These are phyloP conservation scores for Spialia ferax DNA, from an alignment of 2,888 invertebrate genomes.

Conservation along the genomic window DNA sequence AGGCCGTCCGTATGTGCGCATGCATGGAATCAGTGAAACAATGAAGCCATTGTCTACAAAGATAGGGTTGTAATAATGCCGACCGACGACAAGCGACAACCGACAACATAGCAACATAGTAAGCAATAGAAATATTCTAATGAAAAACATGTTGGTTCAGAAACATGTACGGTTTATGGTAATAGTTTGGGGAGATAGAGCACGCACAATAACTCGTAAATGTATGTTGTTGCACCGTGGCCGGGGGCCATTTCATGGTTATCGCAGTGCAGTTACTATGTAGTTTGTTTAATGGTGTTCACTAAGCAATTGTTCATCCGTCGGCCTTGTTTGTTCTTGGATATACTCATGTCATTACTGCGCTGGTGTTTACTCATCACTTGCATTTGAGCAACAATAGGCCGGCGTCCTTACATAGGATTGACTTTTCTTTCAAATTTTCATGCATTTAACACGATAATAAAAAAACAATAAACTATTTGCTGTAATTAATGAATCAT, in stretches of 20 bases:
- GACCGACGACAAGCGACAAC: conserved; percentile 25
- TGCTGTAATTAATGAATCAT: no score
- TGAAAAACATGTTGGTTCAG: conserved; percentile 60
- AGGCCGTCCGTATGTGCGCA: conserved; percentile 33
- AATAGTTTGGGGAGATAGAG: conserved; percentile 70
- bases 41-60: conserved; percentile 48
- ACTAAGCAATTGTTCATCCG: conserved; percentile 7
- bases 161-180: conserved; percentile 66
- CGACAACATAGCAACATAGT: conserved; percentile 36
- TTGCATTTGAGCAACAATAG: not conserved
- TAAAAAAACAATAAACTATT: no score
- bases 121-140: conserved; percentile 48
- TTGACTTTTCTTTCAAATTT: no score
- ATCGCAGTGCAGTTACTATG: not conserved
- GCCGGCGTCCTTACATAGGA: not conserved
- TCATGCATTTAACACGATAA: no score
- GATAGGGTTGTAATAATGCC: conserved; percentile 39
- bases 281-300: not conserved
- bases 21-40: conserved; percentile 36
- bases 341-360: not conserved
- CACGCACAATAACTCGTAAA: conserved; percentile 70
- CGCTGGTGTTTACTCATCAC: not conserved
- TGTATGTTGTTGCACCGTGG: conserved; percentile 47
- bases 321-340: not conserved
- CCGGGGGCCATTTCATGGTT: conserved; percentile 10